Evolutionary conservation across 2,113 vertebrate genomes (phyloP).

Genomic region (Ellobius talpinus): DNA sequence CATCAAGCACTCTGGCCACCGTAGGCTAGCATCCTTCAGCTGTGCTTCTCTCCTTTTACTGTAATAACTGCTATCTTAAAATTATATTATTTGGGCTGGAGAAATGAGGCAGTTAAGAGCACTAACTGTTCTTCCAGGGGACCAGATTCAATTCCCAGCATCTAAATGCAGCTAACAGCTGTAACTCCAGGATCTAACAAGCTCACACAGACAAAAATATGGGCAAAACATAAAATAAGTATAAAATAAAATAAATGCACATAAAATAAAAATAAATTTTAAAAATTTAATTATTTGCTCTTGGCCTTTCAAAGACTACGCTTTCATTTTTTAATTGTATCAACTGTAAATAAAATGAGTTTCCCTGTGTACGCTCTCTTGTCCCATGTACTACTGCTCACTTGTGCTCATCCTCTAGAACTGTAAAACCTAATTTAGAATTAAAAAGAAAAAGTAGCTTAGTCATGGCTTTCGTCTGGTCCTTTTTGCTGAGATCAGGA

Average conservation of each 20-base stretch:
- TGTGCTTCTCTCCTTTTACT: background rate
- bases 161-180: background rate
- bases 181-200: background rate
- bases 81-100: conserved; percentile 21
- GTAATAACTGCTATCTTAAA: conserved; percentile 4
- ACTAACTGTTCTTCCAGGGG: background rate
- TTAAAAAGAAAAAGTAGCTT: conserved; percentile 6
- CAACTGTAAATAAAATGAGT: conserved; percentile 18
- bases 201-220: background rate
- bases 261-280: background rate
- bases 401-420: background rate
- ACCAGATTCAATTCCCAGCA: background rate
- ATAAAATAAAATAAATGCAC: background rate
- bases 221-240: background rate
- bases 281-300: conserved; percentile 34
- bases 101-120: background rate
- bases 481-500: background rate
- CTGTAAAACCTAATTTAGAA: conserved; percentile 5
- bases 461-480: background rate
- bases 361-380: conserved; percentile 8
- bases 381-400: background rate
- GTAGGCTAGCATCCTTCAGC: background rate
- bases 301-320: conserved; percentile 21
- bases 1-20: background rate
- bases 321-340: background rate